A percentile compares a stretch with the other conserved stretches of the same genome.
phyloP scores from a whole-genome alignment of 2,888 invertebrate genomes.

The Lomographa bimaculata region DNA sequence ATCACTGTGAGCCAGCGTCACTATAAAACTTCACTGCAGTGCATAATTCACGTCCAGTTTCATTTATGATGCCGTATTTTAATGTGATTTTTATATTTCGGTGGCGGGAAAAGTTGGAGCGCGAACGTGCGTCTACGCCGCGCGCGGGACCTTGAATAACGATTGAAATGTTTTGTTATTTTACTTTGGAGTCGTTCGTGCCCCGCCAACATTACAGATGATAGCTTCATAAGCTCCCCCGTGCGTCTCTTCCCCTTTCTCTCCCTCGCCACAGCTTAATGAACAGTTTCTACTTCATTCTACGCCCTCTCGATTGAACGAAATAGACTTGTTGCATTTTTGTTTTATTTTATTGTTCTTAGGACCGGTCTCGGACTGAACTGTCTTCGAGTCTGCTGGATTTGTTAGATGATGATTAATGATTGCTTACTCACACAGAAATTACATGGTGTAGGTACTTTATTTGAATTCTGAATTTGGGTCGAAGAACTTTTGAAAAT shows the following conservation, averaged over 20 bases:
- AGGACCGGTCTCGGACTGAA: constrained; percentile 49
- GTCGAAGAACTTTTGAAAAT: constrained; percentile 11
- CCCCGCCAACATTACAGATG: constrained; percentile 50
- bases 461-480: constrained; percentile 12
- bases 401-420: constrained; percentile 44
- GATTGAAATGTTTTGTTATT: constrained; percentile 20
- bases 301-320: constrained; percentile 38
- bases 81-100: constrained; percentile 41
- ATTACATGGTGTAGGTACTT: constrained; percentile 26
- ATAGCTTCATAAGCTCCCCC: constrained; percentile 68
- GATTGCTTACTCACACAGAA: constrained; percentile 40
- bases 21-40: constrained; percentile 51
- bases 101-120: constrained; percentile 25
- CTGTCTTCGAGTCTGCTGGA: constrained; percentile 50
- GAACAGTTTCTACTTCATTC: background rate
- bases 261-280: constrained; percentile 20
- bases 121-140: constrained; percentile 44
- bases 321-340: constrained; percentile 73
- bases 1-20: constrained; percentile 58
- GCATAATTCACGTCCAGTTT: constrained; percentile 40
- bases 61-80: constrained; percentile 33
- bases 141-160: constrained; percentile 54
- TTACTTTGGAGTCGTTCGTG: constrained; percentile 14
- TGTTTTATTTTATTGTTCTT: constrained; percentile 60
- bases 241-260: constrained; percentile 44